phyloP scores from a whole-genome alignment of 2,888 invertebrate species.

The Melikaiella ostensackeni region DNA sequence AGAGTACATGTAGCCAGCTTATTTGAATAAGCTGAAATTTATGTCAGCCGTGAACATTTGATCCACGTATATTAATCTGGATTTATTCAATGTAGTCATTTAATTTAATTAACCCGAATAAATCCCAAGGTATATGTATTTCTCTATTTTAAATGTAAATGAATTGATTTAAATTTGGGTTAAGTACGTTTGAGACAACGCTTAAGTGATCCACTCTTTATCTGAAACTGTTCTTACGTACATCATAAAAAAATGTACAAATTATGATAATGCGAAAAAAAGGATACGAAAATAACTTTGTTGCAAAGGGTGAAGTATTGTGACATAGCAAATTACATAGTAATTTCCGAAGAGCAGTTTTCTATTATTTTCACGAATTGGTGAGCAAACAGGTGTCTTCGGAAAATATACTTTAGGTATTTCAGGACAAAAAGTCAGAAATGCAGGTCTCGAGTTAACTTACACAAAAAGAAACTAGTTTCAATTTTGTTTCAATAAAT shows the following conservation, averaged over 20 bases:
- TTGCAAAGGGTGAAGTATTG: background rate
- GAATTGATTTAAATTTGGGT: slow-evolving; percentile 20
- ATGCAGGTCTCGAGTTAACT: no score
- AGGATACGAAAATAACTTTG: background rate
- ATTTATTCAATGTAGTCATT: slow-evolving; percentile 16
- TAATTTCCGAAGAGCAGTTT: background rate
- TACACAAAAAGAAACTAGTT: no score
- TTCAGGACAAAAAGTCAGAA: no score
- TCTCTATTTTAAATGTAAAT: background rate
- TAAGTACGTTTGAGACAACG: background rate
- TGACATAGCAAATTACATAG: slow-evolving; percentile 8
- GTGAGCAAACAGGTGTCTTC: slow-evolving; percentile 4
- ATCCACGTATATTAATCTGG: background rate
- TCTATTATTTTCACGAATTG: background rate
- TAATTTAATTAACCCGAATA: slow-evolving; percentile 2
- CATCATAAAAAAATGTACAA: slow-evolving; percentile 25
- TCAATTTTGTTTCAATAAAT: no score
- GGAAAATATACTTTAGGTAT: background rate
- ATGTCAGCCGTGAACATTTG: background rate
- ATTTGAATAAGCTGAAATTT: background rate
- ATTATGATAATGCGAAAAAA: slow-evolving; percentile 5
- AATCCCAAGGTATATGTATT: background rate
- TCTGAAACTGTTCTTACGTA: slow-evolving; percentile 5
- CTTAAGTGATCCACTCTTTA: background rate
- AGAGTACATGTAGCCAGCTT: background rate